phyloP scores from a whole-genome alignment of 2,888 invertebrate species.

The Phytoseiulus persimilis region DNA sequence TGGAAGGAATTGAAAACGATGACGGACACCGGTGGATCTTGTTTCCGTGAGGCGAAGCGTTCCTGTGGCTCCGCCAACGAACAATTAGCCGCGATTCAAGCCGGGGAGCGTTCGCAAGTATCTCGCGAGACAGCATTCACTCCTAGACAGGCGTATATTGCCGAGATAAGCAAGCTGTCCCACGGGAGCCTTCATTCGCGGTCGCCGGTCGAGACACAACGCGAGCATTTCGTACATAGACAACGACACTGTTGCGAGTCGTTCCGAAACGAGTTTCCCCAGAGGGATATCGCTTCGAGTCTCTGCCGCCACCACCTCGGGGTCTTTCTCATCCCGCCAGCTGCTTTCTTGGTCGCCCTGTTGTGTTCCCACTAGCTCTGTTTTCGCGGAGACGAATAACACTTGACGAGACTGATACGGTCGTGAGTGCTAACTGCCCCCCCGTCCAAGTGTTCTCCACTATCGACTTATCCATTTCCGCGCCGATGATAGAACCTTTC shows the following conservation, averaged over 20 bases:
- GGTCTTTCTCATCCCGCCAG: background rate
- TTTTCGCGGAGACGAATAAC: background rate
- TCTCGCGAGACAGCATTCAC: background rate
- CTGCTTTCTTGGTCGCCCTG: background rate
- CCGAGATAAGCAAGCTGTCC: background rate
- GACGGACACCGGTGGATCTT: too few relatives aligned
- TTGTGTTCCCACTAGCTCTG: background rate
- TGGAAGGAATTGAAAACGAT: too few relatives aligned
- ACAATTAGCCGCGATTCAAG: background rate
- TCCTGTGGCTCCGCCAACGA: background rate
- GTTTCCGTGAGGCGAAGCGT: too few relatives aligned
- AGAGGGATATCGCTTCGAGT: background rate
- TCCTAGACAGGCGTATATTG: background rate
- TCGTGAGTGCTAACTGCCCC: background rate
- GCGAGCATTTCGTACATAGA: background rate
- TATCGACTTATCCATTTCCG: too few relatives aligned
- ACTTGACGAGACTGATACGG: background rate
- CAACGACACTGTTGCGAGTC: background rate
- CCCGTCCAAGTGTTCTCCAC: too few relatives aligned
- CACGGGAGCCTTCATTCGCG: background rate
- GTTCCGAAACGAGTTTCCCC: background rate
- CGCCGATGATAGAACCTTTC: too few relatives aligned
- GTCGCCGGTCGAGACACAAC: background rate
- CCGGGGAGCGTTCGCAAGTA: background rate
- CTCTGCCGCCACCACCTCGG: too few relatives aligned